Conservation (phyloP, 2,113 vertebrate genomes). For the Kryptolebias marmoratus region DNA sequence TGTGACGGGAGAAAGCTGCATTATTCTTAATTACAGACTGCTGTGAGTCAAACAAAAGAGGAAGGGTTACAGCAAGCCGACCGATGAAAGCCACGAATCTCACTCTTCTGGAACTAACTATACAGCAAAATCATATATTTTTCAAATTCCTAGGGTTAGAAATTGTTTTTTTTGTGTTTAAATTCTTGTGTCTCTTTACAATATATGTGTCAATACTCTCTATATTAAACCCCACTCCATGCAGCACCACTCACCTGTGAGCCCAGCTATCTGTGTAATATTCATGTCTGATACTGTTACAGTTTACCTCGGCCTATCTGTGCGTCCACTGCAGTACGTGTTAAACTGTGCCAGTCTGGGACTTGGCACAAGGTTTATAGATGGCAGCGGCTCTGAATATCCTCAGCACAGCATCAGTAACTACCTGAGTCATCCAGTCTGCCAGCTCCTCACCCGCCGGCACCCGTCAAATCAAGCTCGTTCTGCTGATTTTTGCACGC, state of each 20-base stretch:
- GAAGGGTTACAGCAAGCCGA: slow-evolving; percentile 16
- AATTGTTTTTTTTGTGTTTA: slow-evolving; percentile 2
- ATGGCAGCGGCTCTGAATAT: slow-evolving; percentile 56
- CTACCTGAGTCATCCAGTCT: slow-evolving; percentile 79
- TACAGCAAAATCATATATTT: not conserved
- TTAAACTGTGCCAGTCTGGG: slow-evolving; percentile 60
- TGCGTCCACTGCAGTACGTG: slow-evolving; percentile 43
- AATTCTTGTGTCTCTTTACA: not conserved
- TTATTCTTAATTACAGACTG: slow-evolving; percentile 66
- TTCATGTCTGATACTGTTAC: slow-evolving; percentile 44
- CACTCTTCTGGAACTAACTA: slow-evolving; percentile 1
- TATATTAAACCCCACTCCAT: slow-evolving; percentile 30
- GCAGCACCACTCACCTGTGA: slow-evolving; percentile 42
- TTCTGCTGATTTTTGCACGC: slow-evolving; percentile 44
- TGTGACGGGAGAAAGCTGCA: slow-evolving; percentile 46
- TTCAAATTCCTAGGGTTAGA: not conserved
- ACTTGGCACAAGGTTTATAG: slow-evolving; percentile 44
- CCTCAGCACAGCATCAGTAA: slow-evolving; percentile 71
- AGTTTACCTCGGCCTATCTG: slow-evolving; percentile 50
- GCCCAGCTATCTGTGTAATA: slow-evolving; percentile 68
- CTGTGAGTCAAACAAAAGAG: slow-evolving; percentile 65
- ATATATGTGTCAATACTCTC: not conserved
- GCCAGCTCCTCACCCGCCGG: slow-evolving; percentile 59
- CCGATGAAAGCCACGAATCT: slow-evolving; percentile 28
- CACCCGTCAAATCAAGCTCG: slow-evolving; percentile 55